Base-by-base conservation (phyloP, 1,140 invertebrate genomes). In the Neotoxoptera formosana region DNA sequence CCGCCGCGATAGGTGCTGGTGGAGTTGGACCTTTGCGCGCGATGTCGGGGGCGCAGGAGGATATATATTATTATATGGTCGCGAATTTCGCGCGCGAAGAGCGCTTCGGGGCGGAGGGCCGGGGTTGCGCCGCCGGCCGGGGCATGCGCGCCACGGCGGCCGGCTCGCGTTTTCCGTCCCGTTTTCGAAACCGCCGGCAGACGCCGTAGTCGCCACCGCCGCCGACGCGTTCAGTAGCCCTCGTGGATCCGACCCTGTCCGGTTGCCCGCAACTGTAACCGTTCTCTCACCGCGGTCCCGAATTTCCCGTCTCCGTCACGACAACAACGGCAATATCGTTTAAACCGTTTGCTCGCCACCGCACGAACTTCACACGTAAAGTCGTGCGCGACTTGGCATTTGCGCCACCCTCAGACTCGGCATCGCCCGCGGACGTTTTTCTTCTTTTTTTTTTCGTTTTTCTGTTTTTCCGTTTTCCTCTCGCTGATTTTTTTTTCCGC, bases 201-300 rank as follows among this genome's bases (percentile, higher is more conserved):
- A 87, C 86, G 86, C 30, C 47, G 48, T 87, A 45, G 83, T 41
- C 25, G 34, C 47, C 48, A 34, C 47, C n/a, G 34, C 84, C 84
- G 84, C 14, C 23, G 84, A 87, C 45, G 25, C 84, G 87, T 90
- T 60, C 89, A 90, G 89, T 90, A 60, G 53, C 89, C 89, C 89
- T 90, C 89, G 89, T 90, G 89, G 89, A 90, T 60, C 36, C 36
- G 89, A 41, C 53, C 34, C 89, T 34, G 89, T 90, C 51, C n/a
- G 89, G 23, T 30, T 23, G 53, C 88, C 88, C 51, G 34, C 30
- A 2, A 23, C 34, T 45, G 11, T 14, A n/a, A n/a, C 6, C 21
- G 81, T 20, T 36, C 9, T 83, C 41, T 87, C 84, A 67, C 30
- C 84, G 14, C 84, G 45, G 6, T n/a, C 23, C 41, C 81, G 81